Evolutionary conservation across 2,888 invertebrate species (phyloP), one percentile per base, ranked within the genome.

Genomic region (Eupithecia exiguata): DNA sequence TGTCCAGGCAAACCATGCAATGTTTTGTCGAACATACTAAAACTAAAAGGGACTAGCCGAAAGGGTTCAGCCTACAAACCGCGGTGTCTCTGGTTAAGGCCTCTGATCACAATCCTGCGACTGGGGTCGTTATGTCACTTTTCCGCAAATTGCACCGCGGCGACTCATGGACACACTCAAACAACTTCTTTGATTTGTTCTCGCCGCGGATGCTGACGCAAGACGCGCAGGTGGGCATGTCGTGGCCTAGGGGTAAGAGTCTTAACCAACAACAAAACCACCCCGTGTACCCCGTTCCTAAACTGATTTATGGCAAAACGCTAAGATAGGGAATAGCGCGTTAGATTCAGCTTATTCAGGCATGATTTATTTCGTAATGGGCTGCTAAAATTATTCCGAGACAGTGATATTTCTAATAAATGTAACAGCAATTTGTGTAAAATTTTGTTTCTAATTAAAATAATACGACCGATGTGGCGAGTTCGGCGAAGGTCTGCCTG

Each of bases 301-400:
- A 71, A 69, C 69, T 76, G 76, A 76, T 76, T 76, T 76, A 76
- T 73, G 69, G 61, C 68, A 58, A 72, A 72, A 70, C 40, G 73
- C 76, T 76, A 73, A 76, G 76, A 76, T 74, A 73, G 53, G 61
- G 65, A 67, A 53, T 73, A 75, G 63, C 65, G 40, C n/a, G 73
- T 71, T 73, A 76, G 73, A 74, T 71, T 76, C 43, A 40, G 71
- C 71, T 73, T 76, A 71, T 74, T 73, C 73, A 73, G 73, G 36
- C 49, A 71, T 76, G 71, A 76, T 73, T 73, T 71, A 76, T 76
- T 68, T 62, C 49, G 30, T 65, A 74, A 77, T 72, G 72, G 70
- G 65, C 35, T 43, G 70, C 70, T 70, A 46, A 73, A 70, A 75
- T 75, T 73, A 71, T 75, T 75, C 72, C 68, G 53, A 58, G 25